Conservation (phyloP, 2,113 vertebrate genomes). For the Cyanoderma ruficeps region DNA sequence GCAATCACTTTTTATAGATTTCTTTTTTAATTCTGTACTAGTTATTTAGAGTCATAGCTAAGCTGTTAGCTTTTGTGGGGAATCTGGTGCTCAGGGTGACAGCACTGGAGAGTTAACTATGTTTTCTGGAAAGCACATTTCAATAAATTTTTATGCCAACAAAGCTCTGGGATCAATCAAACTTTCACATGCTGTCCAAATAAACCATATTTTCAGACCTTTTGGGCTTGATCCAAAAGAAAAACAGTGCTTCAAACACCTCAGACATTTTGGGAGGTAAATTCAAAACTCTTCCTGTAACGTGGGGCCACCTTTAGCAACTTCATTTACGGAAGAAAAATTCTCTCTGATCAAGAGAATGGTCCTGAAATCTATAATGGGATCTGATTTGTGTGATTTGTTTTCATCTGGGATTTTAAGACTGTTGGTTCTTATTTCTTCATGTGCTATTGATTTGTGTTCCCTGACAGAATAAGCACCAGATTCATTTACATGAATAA, state of each 20-base stretch:
- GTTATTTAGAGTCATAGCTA: neutral
- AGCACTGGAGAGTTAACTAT: neutral
- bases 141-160: neutral
- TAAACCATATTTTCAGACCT: neutral
- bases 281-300: neutral
- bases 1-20: neutral
- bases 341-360: neutral
- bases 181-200: neutral
- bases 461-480: slow-evolving; percentile 30
- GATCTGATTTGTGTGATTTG: neutral
- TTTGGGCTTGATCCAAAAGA: neutral
- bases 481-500: slow-evolving; percentile 30
- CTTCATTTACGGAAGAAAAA: neutral
- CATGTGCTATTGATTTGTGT: slow-evolving; percentile 13
- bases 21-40: neutral
- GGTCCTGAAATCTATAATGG: neutral
- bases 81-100: neutral
- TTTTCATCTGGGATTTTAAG: slow-evolving; percentile 26
- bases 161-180: slow-evolving; percentile 8
- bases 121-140: neutral
- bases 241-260: neutral
- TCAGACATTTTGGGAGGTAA: neutral
- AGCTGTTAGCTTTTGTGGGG: neutral
- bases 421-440: slow-evolving; percentile 9
- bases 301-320: neutral